Base-by-base conservation (phyloP, 2,797 vertebrate genomes). In the Pelochelys cantorii region DNA sequence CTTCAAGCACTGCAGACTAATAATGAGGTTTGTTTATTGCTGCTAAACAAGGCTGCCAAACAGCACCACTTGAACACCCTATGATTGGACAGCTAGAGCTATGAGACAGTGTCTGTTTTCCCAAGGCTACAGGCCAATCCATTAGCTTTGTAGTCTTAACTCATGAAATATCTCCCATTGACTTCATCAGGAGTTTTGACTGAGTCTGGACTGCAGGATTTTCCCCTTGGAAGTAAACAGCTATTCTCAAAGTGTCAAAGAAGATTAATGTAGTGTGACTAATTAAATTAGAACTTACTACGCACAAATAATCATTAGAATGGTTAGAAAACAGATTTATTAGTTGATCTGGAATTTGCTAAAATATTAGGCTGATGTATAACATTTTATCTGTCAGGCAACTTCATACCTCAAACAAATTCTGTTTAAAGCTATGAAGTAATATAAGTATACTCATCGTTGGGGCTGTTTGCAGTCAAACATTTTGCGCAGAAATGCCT, bases 21-120 rank as follows among this genome's bases (percentile, higher is more conserved):
- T 97, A 93, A 95, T 93, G 93, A 97, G 94, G 92, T 93, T 90
- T 94, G 95, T 86, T 95, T 87, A 37, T 87, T 93, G 93, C 4
- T 29, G 83, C 80, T 22, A 54, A 92, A 60, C 75, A 88, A 80
- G 89, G 84, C 91, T 95, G 95, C 91, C 92, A 52, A 90, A 88
- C 65, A 42, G 71, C 20, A 15, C 92, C 95, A 53, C 86, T 86
- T 54, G 65, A 83, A 1, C 85, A 83, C 83, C 53, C 11, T 5
- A 1, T 89, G 48, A 2, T 71, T 0, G 0, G 86, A 52, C 53
- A 57, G 37, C 4, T 80, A 53, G 60, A 12, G 53, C 62, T 87
- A 89, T 92, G 85, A 89, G 85, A 81, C 80, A 86, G 79, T 83
- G 37, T 84, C 91, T 79, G 79, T 59, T 92, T 93, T 94, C 92